Evolutionary conservation across 2,797 vertebrate species (phyloP).

Genomic region (Leuciscus waleckii): DNA sequence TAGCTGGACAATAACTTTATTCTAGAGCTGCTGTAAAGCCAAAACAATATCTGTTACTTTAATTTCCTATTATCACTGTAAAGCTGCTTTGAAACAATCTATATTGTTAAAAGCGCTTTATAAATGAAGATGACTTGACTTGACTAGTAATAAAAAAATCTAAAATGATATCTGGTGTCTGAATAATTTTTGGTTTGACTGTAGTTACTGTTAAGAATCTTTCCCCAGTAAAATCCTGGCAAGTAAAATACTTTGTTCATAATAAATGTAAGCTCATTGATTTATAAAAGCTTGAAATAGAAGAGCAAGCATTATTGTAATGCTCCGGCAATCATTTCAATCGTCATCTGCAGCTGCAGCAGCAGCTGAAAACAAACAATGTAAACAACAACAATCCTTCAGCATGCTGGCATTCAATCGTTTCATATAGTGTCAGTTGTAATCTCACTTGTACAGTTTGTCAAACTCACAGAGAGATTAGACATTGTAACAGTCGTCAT

Average conservation of each 20-base stretch:
- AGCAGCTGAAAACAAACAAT: constrained; percentile 12
- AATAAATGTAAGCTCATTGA: constrained; percentile 36
- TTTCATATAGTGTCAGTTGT: neutral
- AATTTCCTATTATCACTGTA: too few species aligned
- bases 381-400: neutral
- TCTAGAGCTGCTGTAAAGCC: too few species aligned
- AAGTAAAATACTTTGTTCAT: constrained; percentile 1
- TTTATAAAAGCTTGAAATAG: neutral
- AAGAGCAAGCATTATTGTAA: neutral
- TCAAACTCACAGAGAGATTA: neutral
- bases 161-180: too few species aligned
- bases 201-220: neutral
- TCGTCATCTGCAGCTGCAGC: neutral
- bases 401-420: neutral
- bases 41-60: too few species aligned
- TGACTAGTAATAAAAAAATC: too few species aligned
- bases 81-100: too few species aligned
- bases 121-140: too few species aligned
- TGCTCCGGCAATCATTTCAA: neutral
- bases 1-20: too few species aligned
- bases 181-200: too few species aligned
- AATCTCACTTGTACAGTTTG: neutral
- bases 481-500: neutral
- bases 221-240: neutral
- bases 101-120: too few species aligned